A percentile compares a stretch with the other conserved stretches of the same genome.
Evolutionary conservation across 2,888 invertebrate species (phyloP).

Genomic region (Stenurella melanura): DNA sequence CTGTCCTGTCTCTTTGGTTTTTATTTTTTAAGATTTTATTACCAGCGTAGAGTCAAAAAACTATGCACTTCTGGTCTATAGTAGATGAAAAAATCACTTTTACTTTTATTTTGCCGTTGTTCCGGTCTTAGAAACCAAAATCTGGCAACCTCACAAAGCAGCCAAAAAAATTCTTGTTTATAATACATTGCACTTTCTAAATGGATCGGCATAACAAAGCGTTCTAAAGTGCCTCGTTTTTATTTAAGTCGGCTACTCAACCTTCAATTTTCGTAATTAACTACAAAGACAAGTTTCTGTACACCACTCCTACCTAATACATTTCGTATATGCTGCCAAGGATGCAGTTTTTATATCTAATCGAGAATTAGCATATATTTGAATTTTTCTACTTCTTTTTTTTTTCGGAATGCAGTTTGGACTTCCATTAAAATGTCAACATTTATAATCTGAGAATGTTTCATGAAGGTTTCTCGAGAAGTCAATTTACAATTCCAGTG

Average conservation of each 20-base stretch:
- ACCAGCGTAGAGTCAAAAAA: too few relatives aligned
- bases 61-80: too few relatives aligned
- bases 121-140: not conserved
- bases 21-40: too few relatives aligned
- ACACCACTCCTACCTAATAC: slow-evolving; percentile 19
- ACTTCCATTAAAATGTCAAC: slow-evolving; percentile 34
- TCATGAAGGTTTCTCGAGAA: slow-evolving; percentile 29
- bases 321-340: slow-evolving; percentile 33
- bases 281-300: slow-evolving; percentile 11
- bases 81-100: not conserved
- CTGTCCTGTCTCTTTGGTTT: too few relatives aligned
- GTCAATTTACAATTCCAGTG: slow-evolving; percentile 19
- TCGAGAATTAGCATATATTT: slow-evolving; percentile 35
- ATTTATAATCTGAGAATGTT: slow-evolving; percentile 17
- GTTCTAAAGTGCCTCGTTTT: not conserved
- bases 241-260: slow-evolving; percentile 2
- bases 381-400: slow-evolving; percentile 14
- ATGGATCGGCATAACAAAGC: not conserved
- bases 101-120: not conserved
- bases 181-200: slow-evolving; percentile 12
- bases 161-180: not conserved
- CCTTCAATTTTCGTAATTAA: slow-evolving; percentile 24
- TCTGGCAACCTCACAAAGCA: not conserved
- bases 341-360: slow-evolving; percentile 32
- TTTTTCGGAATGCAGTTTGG: slow-evolving; percentile 30